Evolutionary conservation across 2,797 vertebrate genomes (phyloP).

Genomic region (Cryptoblepharus egeriae): DNA sequence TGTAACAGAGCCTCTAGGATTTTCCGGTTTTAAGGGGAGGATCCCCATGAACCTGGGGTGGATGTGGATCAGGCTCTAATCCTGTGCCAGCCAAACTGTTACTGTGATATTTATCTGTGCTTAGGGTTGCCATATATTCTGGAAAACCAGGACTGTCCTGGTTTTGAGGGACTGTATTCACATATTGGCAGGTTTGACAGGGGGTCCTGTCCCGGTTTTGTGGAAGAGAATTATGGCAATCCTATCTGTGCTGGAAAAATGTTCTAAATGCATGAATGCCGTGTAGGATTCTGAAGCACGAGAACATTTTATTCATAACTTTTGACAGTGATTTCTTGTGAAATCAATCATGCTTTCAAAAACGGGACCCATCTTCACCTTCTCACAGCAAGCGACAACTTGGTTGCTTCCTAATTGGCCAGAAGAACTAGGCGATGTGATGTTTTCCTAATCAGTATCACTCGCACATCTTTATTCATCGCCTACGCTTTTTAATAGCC

Average conservation of each 20-base stretch:
- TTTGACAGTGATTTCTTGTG: background rate
- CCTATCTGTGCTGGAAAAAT: background rate
- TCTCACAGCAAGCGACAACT: constrained; percentile 33
- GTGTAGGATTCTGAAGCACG: background rate
- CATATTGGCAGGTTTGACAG: too few relatives aligned
- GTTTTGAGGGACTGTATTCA: too few relatives aligned
- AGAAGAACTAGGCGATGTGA: constrained; percentile 39
- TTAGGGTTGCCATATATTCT: too few relatives aligned
- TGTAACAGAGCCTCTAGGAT: too few relatives aligned
- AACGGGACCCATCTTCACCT: constrained; percentile 1
- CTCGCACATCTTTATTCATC: constrained; percentile 45
- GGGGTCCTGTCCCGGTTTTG: too few relatives aligned
- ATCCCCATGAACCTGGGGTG: too few relatives aligned
- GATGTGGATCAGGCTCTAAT: background rate
- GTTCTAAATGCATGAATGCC: background rate
- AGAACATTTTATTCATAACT: constrained; percentile 20
- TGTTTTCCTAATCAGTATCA: constrained; percentile 37
- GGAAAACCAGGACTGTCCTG: too few relatives aligned
- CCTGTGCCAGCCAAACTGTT: background rate
- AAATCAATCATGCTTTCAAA: constrained; percentile 41
- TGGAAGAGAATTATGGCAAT: too few relatives aligned
- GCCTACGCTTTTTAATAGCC: constrained; percentile 14
- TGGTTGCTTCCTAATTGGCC: constrained; percentile 43
- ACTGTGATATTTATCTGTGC: background rate
- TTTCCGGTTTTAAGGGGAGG: too few relatives aligned